Evolutionary conservation across 2,888 invertebrate species (phyloP).

Genomic region (Synergus umbraculus): DNA sequence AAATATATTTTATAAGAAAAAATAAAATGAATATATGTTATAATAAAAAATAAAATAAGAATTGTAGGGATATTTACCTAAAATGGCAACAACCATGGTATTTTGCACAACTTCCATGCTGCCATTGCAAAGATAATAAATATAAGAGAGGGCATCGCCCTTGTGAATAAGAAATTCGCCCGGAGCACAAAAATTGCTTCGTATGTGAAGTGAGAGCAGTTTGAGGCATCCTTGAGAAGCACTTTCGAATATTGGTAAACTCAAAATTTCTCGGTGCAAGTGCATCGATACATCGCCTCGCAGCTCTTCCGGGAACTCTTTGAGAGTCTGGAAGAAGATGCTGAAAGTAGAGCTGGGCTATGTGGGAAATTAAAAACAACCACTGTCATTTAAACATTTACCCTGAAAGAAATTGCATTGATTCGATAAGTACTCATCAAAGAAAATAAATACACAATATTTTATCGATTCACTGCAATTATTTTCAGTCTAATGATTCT

Average conservation of each 20-base stretch:
- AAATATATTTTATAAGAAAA: too few relatives aligned
- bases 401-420: not conserved
- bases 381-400: slow-evolving; percentile 2
- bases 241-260: slow-evolving; percentile 95
- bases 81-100: slow-evolving; percentile 97
- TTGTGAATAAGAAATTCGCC: slow-evolving; percentile 96
- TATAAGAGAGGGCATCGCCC: slow-evolving; percentile 95
- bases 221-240: slow-evolving; percentile 97
- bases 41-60: too few relatives aligned
- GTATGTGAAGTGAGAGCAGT: slow-evolving; percentile 93
- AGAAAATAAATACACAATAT: too few relatives aligned
- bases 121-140: slow-evolving; percentile 97
- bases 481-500: not conserved
- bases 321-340: slow-evolving; percentile 84
- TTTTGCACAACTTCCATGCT: slow-evolving; percentile 98
- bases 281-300: slow-evolving; percentile 97
- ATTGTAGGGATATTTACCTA: slow-evolving; percentile 83
- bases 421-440: not conserved
- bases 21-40: too few relatives aligned
- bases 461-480: not conserved
- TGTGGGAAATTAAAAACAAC: slow-evolving; percentile 22
- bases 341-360: slow-evolving; percentile 13
- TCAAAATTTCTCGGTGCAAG: slow-evolving; percentile 95
- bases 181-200: slow-evolving; percentile 97
- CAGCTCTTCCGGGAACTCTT: slow-evolving; percentile 97